Percentiles rank a stretch among this genome's conserved stretches.
Evolutionary conservation across 2,888 invertebrate genomes (phyloP).

Genomic region (Neocrepidodera transversa): DNA sequence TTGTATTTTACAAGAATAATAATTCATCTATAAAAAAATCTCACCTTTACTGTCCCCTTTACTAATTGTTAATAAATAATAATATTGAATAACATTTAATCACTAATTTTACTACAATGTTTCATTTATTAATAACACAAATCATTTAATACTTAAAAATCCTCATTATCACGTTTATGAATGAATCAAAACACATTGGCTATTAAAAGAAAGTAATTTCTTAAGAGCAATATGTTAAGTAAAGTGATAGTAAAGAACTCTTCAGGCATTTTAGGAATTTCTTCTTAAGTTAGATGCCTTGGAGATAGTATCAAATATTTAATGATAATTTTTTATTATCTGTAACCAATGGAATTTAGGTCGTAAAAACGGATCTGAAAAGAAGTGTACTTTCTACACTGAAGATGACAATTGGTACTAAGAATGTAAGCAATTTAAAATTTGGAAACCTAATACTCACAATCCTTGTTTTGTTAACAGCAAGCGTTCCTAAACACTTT

Average conservation of each 20-base stretch:
- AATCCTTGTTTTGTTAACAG: constrained; percentile 55
- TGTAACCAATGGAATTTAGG: constrained; percentile 55
- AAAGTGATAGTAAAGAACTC: constrained; percentile 22
- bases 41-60: no score
- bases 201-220: constrained; percentile 32
- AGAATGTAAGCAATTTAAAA: constrained; percentile 37
- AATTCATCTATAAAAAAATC: no score
- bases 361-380: constrained; percentile 58
- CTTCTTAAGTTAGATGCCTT: constrained; percentile 33
- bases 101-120: no score
- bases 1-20: no score
- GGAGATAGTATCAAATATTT: constrained; percentile 37
- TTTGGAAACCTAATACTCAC: constrained; percentile 49
- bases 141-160: no score
- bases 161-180: no score
- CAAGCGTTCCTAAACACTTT: constrained; percentile 55
- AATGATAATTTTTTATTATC: constrained; percentile 47
- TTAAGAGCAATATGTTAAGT: constrained; percentile 37
- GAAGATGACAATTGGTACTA: constrained; percentile 51
- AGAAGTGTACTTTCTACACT: constrained; percentile 55
- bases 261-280: constrained; percentile 26
- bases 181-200: no score
- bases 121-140: no score
- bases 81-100: no score
- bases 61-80: no score